phyloP scores from a whole-genome alignment of 2,797 vertebrate genomes.

The Nannoperca australis region DNA sequence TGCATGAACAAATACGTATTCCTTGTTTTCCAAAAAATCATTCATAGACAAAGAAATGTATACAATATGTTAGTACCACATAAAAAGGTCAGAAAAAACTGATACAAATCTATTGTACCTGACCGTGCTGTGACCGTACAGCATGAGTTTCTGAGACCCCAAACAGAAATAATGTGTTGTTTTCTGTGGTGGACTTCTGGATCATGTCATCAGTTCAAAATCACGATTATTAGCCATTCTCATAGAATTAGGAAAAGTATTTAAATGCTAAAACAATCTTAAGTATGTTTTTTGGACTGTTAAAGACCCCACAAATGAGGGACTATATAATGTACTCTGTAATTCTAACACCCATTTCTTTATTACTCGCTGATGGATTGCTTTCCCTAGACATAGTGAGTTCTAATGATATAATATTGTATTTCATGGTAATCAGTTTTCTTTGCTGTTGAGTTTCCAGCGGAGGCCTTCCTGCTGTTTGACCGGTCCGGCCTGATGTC shows the following conservation, averaged over 20 bases:
- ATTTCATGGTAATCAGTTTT: conserved; percentile 16
- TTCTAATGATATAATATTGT: conserved; percentile 15
- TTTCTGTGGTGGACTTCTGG: background rate
- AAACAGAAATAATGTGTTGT: background rate
- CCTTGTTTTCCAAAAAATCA: conserved; percentile 1
- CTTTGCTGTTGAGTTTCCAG: conserved; percentile 28
- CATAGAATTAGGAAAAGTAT: background rate
- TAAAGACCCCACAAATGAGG: background rate
- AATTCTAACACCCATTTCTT: background rate
- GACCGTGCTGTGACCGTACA: background rate
- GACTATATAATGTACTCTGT: background rate
- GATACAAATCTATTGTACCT: background rate
- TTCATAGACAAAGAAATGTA: conserved; percentile 5
- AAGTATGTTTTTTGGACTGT: background rate
- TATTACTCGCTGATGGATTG: background rate
- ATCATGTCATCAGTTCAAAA: background rate
- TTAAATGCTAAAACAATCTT: conserved; percentile 1
- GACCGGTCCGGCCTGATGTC: conserved; percentile 34
- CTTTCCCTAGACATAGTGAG: background rate
- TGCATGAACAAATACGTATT: background rate
- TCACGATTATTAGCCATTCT: background rate
- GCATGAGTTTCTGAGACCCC: background rate
- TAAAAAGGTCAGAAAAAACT: background rate
- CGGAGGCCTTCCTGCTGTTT: conserved; percentile 32
- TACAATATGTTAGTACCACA: background rate